A percentile compares a stretch with the other conserved stretches of the same genome.
Evolutionary conservation across 2,113 vertebrate species (phyloP).

Genomic region (Nothoprocta perdicaria): DNA sequence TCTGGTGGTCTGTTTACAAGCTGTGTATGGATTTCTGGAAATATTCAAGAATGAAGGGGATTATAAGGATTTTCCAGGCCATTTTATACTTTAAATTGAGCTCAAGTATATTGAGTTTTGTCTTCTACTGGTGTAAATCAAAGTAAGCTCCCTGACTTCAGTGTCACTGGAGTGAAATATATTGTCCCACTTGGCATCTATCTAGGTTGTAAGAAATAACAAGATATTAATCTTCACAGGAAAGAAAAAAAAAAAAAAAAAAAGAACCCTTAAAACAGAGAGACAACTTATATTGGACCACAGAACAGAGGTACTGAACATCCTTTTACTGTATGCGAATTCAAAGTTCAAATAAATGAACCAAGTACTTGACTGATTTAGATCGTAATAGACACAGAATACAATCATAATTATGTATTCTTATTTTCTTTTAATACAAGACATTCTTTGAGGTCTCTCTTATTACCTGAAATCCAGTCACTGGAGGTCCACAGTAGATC

Average conservation of each 20-base stretch:
- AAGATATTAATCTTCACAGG: background rate
- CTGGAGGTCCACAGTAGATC: background rate
- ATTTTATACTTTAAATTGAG: background rate
- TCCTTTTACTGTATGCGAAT: background rate
- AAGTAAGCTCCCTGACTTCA: background rate
- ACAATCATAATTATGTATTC: background rate
- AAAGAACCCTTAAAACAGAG: background rate
- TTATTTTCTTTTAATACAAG: background rate
- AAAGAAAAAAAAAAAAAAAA: too few relatives aligned
- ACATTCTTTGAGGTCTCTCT: background rate
- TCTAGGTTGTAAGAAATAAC: background rate
- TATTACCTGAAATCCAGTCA: background rate
- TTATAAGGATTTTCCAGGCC: conserved; percentile 11
- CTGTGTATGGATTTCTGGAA: conserved; percentile 1
- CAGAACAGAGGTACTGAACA: background rate
- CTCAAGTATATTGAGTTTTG: background rate
- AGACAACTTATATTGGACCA: background rate
- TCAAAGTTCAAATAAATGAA: background rate
- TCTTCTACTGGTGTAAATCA: background rate
- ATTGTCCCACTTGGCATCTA: background rate
- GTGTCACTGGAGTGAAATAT: background rate
- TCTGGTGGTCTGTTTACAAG: background rate
- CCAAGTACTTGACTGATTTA: background rate
- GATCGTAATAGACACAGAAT: background rate
- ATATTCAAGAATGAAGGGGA: background rate